Conservation (phyloP, 2,113 vertebrate genomes). For the Meriones unguiculatus region DNA sequence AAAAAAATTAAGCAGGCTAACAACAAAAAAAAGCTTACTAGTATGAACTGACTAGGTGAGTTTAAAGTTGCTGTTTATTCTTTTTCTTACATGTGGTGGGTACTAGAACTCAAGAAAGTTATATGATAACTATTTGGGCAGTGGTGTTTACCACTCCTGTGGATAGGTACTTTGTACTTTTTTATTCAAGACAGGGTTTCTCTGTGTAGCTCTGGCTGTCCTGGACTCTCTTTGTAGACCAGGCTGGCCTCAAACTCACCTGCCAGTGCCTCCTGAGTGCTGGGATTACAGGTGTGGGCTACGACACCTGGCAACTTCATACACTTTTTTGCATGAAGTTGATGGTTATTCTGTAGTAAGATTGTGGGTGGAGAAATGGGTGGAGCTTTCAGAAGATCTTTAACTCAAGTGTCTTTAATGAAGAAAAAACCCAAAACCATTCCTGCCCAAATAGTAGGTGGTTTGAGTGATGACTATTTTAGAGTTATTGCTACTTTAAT, state of each 20-base stretch:
- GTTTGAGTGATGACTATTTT: neutral
- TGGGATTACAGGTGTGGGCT: no score
- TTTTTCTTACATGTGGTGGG: neutral
- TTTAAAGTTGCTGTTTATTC: neutral
- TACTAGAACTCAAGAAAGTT: neutral
- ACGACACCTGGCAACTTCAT: no score
- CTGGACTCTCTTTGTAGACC: no score
- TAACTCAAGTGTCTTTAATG: neutral
- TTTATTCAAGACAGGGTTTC: no score
- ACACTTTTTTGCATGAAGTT: neutral
- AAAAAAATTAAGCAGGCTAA: neutral
- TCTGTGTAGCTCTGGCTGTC: no score
- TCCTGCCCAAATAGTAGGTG: neutral
- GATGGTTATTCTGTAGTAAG: neutral
- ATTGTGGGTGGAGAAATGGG: neutral
- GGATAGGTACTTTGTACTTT: neutral
- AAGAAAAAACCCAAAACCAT: neutral
- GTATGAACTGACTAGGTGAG: neutral
- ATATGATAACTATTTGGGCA: neutral
- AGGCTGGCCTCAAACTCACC: no score
- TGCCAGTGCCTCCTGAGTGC: no score
- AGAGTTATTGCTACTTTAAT: neutral
- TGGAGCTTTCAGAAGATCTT: neutral
- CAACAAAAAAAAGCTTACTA: neutral
- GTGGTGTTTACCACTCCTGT: neutral